phyloP scores from a whole-genome alignment of 2,113 vertebrate species.

The Eolophus roseicapilla region DNA sequence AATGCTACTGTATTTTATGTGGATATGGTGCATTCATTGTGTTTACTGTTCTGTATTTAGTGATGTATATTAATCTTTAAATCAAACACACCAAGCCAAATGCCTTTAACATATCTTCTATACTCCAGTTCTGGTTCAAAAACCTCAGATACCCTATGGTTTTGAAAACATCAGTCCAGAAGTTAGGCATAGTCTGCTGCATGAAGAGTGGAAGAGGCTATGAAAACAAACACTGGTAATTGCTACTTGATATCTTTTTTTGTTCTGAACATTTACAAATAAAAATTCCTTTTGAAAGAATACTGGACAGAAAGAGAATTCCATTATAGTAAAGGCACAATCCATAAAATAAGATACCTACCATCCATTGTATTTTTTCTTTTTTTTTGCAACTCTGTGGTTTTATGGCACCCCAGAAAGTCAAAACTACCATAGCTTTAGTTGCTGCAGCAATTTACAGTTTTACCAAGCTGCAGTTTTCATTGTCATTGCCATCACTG shows the following conservation, averaged over 20 bases:
- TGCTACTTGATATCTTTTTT: background rate
- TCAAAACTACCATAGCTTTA: background rate
- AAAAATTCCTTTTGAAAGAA: background rate
- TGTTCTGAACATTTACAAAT: background rate
- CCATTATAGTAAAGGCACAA: background rate
- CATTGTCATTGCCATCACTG: background rate
- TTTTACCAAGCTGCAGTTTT: background rate
- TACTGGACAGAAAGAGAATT: background rate
- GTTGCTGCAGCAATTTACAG: background rate
- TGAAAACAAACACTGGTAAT: background rate
- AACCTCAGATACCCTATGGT: background rate
- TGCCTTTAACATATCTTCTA: background rate
- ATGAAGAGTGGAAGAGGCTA: background rate
- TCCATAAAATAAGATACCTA: background rate
- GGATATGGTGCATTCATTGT: background rate
- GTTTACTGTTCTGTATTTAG: background rate
- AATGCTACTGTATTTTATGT: background rate
- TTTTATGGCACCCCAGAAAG: background rate
- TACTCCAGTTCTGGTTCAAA: background rate
- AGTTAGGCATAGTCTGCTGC: background rate
- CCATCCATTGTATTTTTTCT: background rate
- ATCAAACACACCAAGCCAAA: background rate
- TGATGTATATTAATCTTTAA: background rate
- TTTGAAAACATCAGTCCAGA: background rate
- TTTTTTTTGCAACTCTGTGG: background rate